These are phyloP conservation scores for Bradypodion pumilum DNA, from an alignment of 2,797 vertebrate genomes.

Conservation along the genomic window DNA sequence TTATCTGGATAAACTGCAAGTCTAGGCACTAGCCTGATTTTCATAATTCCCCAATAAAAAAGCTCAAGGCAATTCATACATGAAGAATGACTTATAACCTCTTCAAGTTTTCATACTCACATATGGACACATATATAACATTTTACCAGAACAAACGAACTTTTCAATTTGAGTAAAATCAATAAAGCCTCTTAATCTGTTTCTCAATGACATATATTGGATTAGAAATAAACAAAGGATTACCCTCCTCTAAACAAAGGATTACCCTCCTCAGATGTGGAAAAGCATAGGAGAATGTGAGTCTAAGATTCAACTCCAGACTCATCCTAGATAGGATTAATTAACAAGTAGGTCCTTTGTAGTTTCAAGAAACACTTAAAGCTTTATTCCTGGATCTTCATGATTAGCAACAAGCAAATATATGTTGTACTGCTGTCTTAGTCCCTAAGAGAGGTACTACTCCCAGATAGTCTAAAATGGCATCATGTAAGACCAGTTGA, in stretches of 20 bases:
- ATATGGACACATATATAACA: not conserved
- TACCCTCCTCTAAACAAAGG: not conserved
- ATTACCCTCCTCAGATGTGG: not conserved
- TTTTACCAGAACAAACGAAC: not conserved
- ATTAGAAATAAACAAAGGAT: not conserved
- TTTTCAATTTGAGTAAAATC: not conserved
- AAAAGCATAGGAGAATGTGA: not conserved
- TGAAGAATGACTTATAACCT: not conserved
- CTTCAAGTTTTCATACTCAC: not conserved
- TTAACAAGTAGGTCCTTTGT: not conserved
- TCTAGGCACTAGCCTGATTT: slow-evolving; percentile 12
- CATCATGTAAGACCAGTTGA: not conserved
- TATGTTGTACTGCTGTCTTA: not conserved
- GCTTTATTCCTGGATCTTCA: not conserved
- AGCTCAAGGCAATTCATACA: not conserved
- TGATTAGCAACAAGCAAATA: not conserved
- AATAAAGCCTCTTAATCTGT: too few relatives aligned
- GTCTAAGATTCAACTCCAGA: not conserved
- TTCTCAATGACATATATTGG: too few relatives aligned
- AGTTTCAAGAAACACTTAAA: not conserved
- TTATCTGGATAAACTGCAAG: not conserved
- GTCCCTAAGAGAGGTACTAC: not conserved
- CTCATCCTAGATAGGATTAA: not conserved
- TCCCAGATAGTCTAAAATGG: not conserved
- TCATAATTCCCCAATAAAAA: slow-evolving; percentile 11